These are phyloP conservation scores for Mastomys coucha DNA, from an alignment of 2,113 vertebrate species.

Conservation along the genomic window DNA sequence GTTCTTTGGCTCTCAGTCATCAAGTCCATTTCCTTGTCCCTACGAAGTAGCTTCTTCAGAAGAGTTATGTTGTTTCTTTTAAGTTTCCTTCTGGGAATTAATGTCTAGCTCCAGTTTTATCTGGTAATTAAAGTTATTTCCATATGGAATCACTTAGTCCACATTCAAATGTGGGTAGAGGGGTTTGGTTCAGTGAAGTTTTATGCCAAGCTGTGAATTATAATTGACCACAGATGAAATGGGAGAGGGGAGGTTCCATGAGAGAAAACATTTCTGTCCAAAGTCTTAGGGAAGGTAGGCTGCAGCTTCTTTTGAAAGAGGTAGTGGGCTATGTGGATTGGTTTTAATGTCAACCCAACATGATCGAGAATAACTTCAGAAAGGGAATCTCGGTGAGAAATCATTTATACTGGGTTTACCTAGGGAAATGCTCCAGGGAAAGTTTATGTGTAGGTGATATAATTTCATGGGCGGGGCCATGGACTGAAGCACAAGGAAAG, in stretches of 20 bases:
- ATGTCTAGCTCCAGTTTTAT: background rate
- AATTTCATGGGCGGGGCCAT: background rate
- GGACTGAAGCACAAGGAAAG: background rate
- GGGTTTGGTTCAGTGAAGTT: background rate
- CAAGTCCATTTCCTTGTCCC: background rate
- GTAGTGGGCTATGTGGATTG: background rate
- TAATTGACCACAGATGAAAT: background rate
- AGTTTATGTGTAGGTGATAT: background rate
- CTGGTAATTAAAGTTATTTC: background rate
- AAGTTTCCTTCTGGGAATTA: background rate
- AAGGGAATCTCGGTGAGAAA: background rate
- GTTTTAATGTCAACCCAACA: background rate
- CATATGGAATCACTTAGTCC: background rate
- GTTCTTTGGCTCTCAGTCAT: background rate
- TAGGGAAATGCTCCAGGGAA: background rate
- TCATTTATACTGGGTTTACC: background rate
- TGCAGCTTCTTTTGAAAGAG: background rate
- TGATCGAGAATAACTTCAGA: background rate
- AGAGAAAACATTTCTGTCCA: background rate
- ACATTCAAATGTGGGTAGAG: background rate
- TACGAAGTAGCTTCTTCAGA: too few relatives aligned
- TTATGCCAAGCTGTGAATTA: background rate
- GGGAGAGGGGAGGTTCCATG: too few relatives aligned
- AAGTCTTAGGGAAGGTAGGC: too few relatives aligned
- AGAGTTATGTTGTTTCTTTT: background rate